Evolutionary conservation across 2,797 vertebrate genomes (phyloP), one percentile per base, ranked within the genome.

Genomic region (Platyrinchus mystaceus): DNA sequence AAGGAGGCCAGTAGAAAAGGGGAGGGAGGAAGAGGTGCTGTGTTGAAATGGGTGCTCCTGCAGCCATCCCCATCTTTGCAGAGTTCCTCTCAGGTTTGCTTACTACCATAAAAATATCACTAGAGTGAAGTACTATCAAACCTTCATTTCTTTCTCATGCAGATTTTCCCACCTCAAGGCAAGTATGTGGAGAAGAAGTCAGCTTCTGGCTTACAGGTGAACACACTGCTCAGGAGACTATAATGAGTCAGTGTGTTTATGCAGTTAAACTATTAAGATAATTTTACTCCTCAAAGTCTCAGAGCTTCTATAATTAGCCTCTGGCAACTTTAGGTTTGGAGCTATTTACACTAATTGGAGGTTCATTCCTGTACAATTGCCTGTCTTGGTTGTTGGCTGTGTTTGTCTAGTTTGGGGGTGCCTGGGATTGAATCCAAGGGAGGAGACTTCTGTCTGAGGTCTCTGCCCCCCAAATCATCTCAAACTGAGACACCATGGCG

Each of bases 221-320:
- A 23, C 39, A 34, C 3, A 1, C 23, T 32, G 36, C 28, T 78
- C 50, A 43, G 59, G 23, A 84, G 63, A 71, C 50, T 63, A 62
- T 59, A 46, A 34, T 62, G 67, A 63, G 67, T 73, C 55, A 50
- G 16, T 27, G 47, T 67, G 39, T 62, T 94, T 78, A 63, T 59
- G n/a, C 8, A 56, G 17, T 86, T 76, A 76, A 95, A 56, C 67
- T 78, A 41, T 75, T 84, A 73, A 32, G 74, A 73, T 84, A 69
- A 76, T 90, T 87, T 67, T 82, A 60, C 7, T 47, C 18, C 15
- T 90, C 24, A 26, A 16, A 50, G 36, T 62, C 50, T 74, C 77
- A 58, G 44, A 63, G 52, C 39, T 78, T 79, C 67, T 53, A 27
- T 71, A 66, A 63, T 67, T 84, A 79, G 49, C 50, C 58, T 67